These are phyloP conservation scores for Stegodyphus mimosarum DNA, from an alignment of 1,140 invertebrate genomes.

Conservation along the genomic window DNA sequence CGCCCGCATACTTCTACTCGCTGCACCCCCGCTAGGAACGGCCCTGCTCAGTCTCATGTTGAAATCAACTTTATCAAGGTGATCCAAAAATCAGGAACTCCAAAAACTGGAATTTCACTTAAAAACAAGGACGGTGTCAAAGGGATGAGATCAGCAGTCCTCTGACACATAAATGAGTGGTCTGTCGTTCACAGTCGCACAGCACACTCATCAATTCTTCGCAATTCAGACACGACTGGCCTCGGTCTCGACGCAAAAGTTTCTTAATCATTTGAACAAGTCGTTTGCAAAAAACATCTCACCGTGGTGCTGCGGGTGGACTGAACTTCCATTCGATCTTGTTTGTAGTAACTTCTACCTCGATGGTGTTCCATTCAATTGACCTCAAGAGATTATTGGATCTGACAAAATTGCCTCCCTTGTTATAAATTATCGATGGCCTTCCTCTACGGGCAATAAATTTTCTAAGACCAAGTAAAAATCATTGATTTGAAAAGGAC, in stretches of 20 bases:
- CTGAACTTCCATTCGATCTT: not conserved
- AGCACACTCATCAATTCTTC: not conserved
- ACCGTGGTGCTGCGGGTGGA: not conserved
- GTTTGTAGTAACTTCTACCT: not conserved
- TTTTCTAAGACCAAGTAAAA: slow-evolving; percentile 66
- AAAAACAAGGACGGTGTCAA: too few relatives aligned
- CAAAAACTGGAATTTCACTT: too few relatives aligned
- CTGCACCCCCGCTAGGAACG: too few relatives aligned
- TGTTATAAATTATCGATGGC: slow-evolving; percentile 51
- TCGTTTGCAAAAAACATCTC: not conserved
- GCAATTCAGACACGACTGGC: not conserved
- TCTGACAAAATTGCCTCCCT: slow-evolving; percentile 41
- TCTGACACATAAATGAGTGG: too few relatives aligned
- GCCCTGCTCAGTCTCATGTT: too few relatives aligned
- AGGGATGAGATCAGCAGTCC: too few relatives aligned
- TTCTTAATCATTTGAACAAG: not conserved
- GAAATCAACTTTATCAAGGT: too few relatives aligned
- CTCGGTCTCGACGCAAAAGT: not conserved
- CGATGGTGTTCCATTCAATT: not conserved
- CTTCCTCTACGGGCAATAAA: slow-evolving; percentile 66
- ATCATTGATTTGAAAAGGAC: slow-evolving; percentile 66
- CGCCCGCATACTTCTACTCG: too few relatives aligned
- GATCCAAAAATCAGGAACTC: too few relatives aligned
- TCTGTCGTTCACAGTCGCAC: too few relatives aligned
- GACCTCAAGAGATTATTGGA: not conserved